Base-by-base conservation (phyloP, 2,113 vertebrate species). In the Prietella phreatophila region DNA sequence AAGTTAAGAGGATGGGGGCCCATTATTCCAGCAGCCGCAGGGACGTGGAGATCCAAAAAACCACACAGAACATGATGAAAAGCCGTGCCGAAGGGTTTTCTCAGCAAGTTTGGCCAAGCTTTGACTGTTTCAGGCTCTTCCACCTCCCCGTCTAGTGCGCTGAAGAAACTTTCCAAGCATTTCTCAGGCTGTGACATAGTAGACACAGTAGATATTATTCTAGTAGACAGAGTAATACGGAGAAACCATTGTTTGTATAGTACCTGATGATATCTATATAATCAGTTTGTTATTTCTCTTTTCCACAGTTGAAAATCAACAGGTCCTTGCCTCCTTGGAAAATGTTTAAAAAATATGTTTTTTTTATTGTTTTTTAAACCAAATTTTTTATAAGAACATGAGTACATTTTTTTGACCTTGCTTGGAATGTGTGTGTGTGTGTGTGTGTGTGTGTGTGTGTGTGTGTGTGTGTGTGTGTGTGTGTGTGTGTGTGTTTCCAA, bases 31-130 rank as follows among this genome's bases (percentile, higher is more conserved):
- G 87, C 82, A 88, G 87, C 87, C 83, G 82, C 69, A 84, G 86
- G 81, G 86, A 83, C 58, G 71, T 65, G 56, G 33, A 30, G 81
- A 83, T 84, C 71, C 86, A 88, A 88, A 83, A 83, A 87, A 87
- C 30, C 86, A 75, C 80, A 75, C 67, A 87, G 80, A 79, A 79
- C 87, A 88, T 84, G 86, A 88, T 88, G 86, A 88, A 88, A 88
- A 84, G 86, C 69, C 22, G 7, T 27, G 8, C 85, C 76, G 47
- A 53, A 80, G 85, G 61, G 82, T 65, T 84, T 73, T 84, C 71
- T 61, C 71, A 84, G 87, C 82, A 84, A 84, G 87, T 83, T 79
- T 78, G 87, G 69, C 71, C 42, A 61, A 22, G 86, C 86, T 88
- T 78, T 83, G 86, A 87, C 86, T 87, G 83, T 84, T 88, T 84